phyloP scores from a whole-genome alignment of 2,113 vertebrate genomes.

The Nannospalax galili region DNA sequence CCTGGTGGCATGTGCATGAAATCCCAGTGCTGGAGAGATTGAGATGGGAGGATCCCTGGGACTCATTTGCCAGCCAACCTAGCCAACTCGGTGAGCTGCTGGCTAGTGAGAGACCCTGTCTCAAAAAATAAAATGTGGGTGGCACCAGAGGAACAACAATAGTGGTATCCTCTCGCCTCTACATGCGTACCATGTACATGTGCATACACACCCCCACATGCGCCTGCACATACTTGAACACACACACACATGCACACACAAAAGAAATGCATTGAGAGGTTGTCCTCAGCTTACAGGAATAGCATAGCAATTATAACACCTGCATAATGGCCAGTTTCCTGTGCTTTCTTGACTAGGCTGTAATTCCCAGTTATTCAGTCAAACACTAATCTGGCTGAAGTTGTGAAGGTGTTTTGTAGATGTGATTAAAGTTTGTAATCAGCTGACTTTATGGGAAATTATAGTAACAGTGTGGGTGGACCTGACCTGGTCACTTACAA shows the following conservation, averaged over 20 bases:
- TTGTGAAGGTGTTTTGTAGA: not conserved
- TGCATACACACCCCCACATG: not conserved
- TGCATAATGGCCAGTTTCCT: not conserved
- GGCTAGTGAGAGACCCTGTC: not conserved
- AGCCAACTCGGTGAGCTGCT: not conserved
- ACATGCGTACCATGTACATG: not conserved
- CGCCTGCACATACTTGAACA: no score
- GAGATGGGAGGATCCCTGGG: not conserved
- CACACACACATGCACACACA: not conserved
- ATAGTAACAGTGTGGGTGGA: not conserved
- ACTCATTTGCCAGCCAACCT: not conserved
- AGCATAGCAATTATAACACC: not conserved
- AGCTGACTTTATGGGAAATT: not conserved
- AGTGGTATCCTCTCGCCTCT: not conserved
- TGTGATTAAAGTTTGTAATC: conserved; percentile 2
- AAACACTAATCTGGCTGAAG: not conserved
- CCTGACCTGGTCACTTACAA: not conserved
- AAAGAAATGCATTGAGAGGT: no score
- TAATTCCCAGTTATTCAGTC: not conserved
- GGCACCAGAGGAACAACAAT: not conserved
- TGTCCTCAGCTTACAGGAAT: not conserved
- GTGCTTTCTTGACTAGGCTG: not conserved
- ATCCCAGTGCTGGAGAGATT: not conserved
- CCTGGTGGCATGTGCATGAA: not conserved
- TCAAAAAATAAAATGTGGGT: not conserved